A percentile compares a stretch with the other conserved stretches of the same genome.
Conservation (phyloP, 1,140 invertebrate species). For the Himalopsyche phryganea region DNA sequence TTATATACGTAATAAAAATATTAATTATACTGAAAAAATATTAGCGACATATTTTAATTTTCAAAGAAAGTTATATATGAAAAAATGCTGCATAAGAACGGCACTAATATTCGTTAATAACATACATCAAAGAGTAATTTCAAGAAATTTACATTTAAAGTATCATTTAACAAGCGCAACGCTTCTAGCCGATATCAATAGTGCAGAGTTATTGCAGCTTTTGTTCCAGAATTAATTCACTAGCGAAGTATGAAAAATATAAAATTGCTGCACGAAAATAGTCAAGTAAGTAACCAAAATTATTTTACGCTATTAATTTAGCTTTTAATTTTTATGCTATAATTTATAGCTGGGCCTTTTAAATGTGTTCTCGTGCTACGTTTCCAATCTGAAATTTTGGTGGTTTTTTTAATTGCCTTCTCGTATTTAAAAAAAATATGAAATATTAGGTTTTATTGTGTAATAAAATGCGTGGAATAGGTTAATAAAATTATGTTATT, state of each 20-base stretch:
- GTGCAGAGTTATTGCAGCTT: conserved; percentile 17
- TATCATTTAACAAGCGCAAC: conserved; percentile 18
- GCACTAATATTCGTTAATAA: conserved; percentile 26
- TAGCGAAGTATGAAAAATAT: background rate
- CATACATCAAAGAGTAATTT: conserved; percentile 23
- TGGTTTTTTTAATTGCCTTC: no score
- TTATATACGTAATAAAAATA: no score
- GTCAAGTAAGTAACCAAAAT: conserved; percentile 3
- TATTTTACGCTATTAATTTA: conserved; percentile 2
- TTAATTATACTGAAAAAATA: no score
- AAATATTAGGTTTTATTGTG: background rate
- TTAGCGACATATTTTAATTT: no score
- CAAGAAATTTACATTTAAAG: conserved; percentile 31
- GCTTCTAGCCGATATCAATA: conserved; percentile 14
- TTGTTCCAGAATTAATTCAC: conserved; percentile 1
- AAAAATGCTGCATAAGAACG: conserved; percentile 1
- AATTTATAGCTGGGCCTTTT: conserved; percentile 9
- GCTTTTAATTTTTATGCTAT: conserved; percentile 10
- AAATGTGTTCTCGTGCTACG: background rate
- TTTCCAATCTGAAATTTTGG: no score
- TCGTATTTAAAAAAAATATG: background rate
- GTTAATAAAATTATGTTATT: conserved; percentile 3
- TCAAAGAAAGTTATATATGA: conserved; percentile 1
- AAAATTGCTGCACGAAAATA: conserved; percentile 9
- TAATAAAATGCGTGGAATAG: background rate